Evolutionary conservation across 2,888 invertebrate species (phyloP), one percentile per base, ranked within the genome.

Genomic region (Sylvicola cinctus): DNA sequence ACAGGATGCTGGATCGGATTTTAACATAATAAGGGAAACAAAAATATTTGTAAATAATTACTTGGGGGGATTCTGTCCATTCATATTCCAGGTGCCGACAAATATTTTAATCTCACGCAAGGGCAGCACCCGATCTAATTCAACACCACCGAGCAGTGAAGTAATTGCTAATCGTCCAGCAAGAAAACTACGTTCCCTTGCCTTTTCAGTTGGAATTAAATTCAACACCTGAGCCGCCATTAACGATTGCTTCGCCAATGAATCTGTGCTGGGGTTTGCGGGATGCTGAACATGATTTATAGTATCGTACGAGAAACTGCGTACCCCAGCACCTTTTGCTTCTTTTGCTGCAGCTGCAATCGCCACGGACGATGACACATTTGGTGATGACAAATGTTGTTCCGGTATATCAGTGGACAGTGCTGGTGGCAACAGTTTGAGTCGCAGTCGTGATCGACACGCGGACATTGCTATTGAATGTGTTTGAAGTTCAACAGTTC

Each of bases 81-180:
- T 90, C 88, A 93, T 91, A 53, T 95, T 95, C 91, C 93, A 95
- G 16, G 88, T 84, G 5, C 85, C 90, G 36, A 90, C 75, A 64
- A 87, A 90, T 45, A 93, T 72, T 42, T 73, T 77, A 0, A 90
- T 67, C 57, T 84, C 80, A 44, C 83, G 68, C 46, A 76, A 76
- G 2, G 88, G 88, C 46, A 93, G 70, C 30, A 83, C 77, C 52
- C 84, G 74, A 45, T 80, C 78, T 36, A 95, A 61, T 51, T 95
- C 91, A 13, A 72, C 70, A 3, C 79, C 68, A 0, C 91, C 90
- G 30, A 91, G 60, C 29, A 91, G 56, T 1, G 85, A 78, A 49
- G 76, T 76, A 2, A 79, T 74, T 28, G 81, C 81, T 37, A 83
- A 62, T 44, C 78, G 67, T 29, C 84, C 84, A 50, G 79, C 78